Evolutionary conservation across 2,113 vertebrate species (phyloP).

Genomic region (Notothenia rossii): DNA sequence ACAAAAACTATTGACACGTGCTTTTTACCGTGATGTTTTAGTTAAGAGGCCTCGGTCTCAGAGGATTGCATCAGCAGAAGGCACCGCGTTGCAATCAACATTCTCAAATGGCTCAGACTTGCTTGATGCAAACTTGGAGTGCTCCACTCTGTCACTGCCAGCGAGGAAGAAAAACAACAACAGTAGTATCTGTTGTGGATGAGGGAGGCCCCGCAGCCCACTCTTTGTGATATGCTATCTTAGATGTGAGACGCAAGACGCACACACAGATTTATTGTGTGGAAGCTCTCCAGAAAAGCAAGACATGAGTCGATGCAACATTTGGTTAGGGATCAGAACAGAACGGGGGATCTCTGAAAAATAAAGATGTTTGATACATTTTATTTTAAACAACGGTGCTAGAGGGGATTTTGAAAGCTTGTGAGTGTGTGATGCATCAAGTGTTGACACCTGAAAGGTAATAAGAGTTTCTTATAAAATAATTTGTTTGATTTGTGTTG

Average conservation of each 20-base stretch:
- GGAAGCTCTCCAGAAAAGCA: slow-evolving; percentile 51
- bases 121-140: slow-evolving; percentile 64
- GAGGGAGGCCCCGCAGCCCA: slow-evolving; percentile 62
- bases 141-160: slow-evolving; percentile 51
- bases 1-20: slow-evolving; percentile 56
- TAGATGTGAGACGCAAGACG: slow-evolving; percentile 61
- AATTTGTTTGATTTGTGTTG: slow-evolving; percentile 29
- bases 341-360: slow-evolving; percentile 15
- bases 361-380: slow-evolving; percentile 52
- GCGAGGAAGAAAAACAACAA: slow-evolving; percentile 45
- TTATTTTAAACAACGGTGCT: slow-evolving; percentile 41
- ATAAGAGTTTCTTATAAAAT: slow-evolving; percentile 39
- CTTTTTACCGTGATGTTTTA: slow-evolving; percentile 61
- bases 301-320: slow-evolving; percentile 7
- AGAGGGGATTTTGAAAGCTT: slow-evolving; percentile 39
- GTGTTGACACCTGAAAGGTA: slow-evolving; percentile 40
- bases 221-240: slow-evolving; percentile 63
- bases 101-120: slow-evolving; percentile 57
- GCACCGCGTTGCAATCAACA: slow-evolving; percentile 47
- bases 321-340: slow-evolving; percentile 35
- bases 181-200: slow-evolving; percentile 58
- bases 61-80: slow-evolving; percentile 40
- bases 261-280: slow-evolving; percentile 50
- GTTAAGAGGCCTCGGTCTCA: slow-evolving; percentile 36
- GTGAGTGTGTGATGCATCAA: slow-evolving; percentile 29